Percentiles rank a stretch among this genome's conserved stretches.
Conservation (phyloP, 2,797 vertebrate species). For the Enteromius mattozi region DNA sequence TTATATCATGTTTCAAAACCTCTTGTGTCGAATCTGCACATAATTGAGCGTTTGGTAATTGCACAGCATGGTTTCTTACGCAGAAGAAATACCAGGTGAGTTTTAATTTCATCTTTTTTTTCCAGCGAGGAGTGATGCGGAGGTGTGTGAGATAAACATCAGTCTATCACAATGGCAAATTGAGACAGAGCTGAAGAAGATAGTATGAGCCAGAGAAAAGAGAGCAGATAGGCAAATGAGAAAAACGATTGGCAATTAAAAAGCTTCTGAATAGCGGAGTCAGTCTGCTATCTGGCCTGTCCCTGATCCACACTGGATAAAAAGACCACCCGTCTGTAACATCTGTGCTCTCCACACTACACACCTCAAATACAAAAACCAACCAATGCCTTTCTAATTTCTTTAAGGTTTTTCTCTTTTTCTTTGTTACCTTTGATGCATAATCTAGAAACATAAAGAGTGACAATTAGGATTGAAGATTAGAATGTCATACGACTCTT, state of each 20-base stretch:
- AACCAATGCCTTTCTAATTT: constrained; percentile 1
- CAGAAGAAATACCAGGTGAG: constrained; percentile 17
- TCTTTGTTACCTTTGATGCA: background rate
- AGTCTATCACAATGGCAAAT: constrained; percentile 40
- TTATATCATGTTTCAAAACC: constrained; percentile 29
- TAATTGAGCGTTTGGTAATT: constrained; percentile 38
- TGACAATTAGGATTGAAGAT: background rate
- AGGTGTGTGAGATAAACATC: constrained; percentile 29
- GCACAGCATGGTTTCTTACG: constrained; percentile 16
- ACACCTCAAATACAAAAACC: constrained; percentile 8
- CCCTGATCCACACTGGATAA: constrained; percentile 16
- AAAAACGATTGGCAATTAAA: constrained; percentile 44
- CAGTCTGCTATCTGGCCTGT: constrained; percentile 23
- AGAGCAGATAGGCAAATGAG: constrained; percentile 59
- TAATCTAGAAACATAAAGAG: background rate
- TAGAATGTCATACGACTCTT: background rate
- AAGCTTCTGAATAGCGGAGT: constrained; percentile 4
- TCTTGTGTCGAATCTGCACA: constrained; percentile 26
- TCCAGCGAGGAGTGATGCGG: background rate
- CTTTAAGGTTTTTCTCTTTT: background rate
- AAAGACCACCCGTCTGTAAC: constrained; percentile 13
- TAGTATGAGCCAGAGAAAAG: constrained; percentile 55
- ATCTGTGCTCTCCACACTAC: background rate
- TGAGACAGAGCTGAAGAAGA: constrained; percentile 41
- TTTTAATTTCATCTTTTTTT: constrained; percentile 26